These are phyloP conservation scores for Pachyrhynchus sulphureomaculatus DNA, from an alignment of 1,140 invertebrate species.

Conservation along the genomic window DNA sequence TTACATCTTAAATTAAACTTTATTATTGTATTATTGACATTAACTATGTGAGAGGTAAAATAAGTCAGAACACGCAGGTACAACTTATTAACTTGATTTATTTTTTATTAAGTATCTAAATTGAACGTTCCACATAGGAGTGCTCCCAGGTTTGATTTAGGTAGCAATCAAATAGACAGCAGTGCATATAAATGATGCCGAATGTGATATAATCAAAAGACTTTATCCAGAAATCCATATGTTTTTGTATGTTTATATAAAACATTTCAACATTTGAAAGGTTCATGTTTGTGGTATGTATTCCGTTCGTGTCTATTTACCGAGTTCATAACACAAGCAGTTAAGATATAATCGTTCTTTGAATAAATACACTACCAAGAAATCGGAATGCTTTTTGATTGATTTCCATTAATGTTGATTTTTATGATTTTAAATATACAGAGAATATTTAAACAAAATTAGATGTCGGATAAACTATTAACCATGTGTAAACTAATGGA, in stretches of 20 bases:
- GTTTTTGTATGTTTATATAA: conserved; percentile 49
- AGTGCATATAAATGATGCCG: conserved; percentile 15
- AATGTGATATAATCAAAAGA: conserved; percentile 32
- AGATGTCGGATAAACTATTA: not conserved
- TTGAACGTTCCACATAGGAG: conserved; percentile 1
- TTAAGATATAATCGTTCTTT: conserved; percentile 47
- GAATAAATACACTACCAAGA: conserved; percentile 43
- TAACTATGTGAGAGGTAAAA: conserved; percentile 17
- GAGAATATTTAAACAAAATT: conserved; percentile 24
- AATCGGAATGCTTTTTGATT: conserved; percentile 29
- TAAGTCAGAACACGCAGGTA: conserved; percentile 22
- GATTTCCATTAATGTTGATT: conserved; percentile 35
- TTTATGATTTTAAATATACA: conserved; percentile 36
- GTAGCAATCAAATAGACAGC: not conserved
- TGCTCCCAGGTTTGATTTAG: not conserved
- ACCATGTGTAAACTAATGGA: not conserved
- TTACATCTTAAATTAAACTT: conserved; percentile 29
- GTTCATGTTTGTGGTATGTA: conserved; percentile 48
- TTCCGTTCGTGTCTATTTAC: conserved; percentile 46
- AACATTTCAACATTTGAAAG: conserved; percentile 48
- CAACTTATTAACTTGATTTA: conserved; percentile 24
- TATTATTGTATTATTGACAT: conserved; percentile 30
- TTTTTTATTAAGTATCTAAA: conserved; percentile 20
- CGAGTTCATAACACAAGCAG: conserved; percentile 46
- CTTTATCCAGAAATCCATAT: conserved; percentile 50